Percentiles rank a stretch among this genome's conserved stretches.
phyloP scores from a whole-genome alignment of 1,140 invertebrate genomes.

The Bombyx mori region DNA sequence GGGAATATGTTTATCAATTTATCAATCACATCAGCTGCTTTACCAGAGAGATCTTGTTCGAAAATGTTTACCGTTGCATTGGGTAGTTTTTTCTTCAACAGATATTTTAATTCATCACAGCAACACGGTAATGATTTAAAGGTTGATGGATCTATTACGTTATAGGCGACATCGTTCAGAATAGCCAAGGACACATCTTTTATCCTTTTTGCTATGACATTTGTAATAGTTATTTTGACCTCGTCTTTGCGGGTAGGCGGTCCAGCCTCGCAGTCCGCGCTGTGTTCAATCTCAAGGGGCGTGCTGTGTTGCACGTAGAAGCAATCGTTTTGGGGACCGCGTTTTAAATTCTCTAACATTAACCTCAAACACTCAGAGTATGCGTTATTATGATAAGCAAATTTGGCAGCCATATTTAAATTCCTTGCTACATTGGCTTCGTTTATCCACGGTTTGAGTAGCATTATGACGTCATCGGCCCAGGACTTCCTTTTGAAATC shows the following conservation, averaged over 20 bases:
- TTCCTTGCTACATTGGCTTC: conserved; percentile 33
- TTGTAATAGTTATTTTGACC: conserved; percentile 8
- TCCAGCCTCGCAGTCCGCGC: neutral
- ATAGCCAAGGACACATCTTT: conserved; percentile 50
- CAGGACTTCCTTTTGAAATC: conserved; percentile 57
- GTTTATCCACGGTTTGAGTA: conserved; percentile 50
- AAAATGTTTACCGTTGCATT: conserved; percentile 9
- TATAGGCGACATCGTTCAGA: conserved; percentile 46
- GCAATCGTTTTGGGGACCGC: conserved; percentile 21
- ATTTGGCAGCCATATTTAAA: conserved; percentile 51
- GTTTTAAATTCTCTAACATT: conserved; percentile 38
- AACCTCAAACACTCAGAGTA: conserved; percentile 41
- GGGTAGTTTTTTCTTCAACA: conserved; percentile 21
- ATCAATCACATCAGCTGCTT: conserved; percentile 47
- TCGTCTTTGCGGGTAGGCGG: conserved; percentile 2
- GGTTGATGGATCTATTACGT: conserved; percentile 27
- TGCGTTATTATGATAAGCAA: conserved; percentile 41
- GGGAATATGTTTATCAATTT: conserved; percentile 54
- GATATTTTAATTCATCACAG: conserved; percentile 48
- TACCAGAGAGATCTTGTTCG: conserved; percentile 20
- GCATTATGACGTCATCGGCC: conserved; percentile 49
- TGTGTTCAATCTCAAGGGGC: conserved; percentile 4
- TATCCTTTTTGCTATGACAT: conserved; percentile 26
- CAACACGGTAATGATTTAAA: conserved; percentile 45
- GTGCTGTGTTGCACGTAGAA: conserved; percentile 27